These are phyloP conservation scores for Neuroscelio doddi DNA, from an alignment of 2,888 invertebrate species.

Conservation along the genomic window DNA sequence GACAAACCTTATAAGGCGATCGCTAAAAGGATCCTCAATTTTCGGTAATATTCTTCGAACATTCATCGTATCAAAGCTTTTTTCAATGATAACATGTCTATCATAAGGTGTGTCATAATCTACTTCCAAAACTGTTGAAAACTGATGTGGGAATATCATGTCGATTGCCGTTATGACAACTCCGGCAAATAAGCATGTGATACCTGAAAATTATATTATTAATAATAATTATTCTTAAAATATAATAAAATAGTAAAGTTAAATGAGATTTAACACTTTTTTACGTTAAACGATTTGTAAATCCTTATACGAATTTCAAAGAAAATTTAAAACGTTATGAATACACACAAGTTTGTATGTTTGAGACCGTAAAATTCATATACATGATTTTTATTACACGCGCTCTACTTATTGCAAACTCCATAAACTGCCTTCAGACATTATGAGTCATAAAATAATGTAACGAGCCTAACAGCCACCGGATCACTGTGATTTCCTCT, in stretches of 20 bases:
- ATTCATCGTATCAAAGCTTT: slow-evolving; percentile 80
- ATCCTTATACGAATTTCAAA: not conserved
- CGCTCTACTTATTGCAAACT: slow-evolving; percentile 18
- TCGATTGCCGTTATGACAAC: slow-evolving; percentile 87
- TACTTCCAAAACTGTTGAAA: slow-evolving; percentile 92
- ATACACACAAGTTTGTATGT: slow-evolving; percentile 6
- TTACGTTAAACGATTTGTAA: no score
- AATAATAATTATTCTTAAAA: not conserved
- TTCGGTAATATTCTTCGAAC: slow-evolving; percentile 61
- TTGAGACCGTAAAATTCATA: slow-evolving; percentile 13
- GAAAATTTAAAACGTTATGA: slow-evolving; percentile 9
- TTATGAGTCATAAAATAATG: slow-evolving; percentile 21
- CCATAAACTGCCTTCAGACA: slow-evolving; percentile 15
- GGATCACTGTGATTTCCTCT: not conserved
- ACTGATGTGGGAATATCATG: slow-evolving; percentile 90
- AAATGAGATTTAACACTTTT: no score
- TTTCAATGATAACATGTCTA: slow-evolving; percentile 91
- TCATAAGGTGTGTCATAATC: slow-evolving; percentile 97
- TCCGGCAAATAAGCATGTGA: slow-evolving; percentile 85
- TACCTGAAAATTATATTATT: slow-evolving; percentile 75
- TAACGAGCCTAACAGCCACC: slow-evolving; percentile 10
- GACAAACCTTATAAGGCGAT: slow-evolving; percentile 66
- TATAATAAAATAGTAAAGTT: no score
- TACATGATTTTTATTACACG: not conserved
- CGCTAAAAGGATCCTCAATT: slow-evolving; percentile 64